Percentiles rank a stretch among this genome's conserved stretches.
Conservation (phyloP, 2,797 vertebrate genomes). For the Girardinus metallicus region DNA sequence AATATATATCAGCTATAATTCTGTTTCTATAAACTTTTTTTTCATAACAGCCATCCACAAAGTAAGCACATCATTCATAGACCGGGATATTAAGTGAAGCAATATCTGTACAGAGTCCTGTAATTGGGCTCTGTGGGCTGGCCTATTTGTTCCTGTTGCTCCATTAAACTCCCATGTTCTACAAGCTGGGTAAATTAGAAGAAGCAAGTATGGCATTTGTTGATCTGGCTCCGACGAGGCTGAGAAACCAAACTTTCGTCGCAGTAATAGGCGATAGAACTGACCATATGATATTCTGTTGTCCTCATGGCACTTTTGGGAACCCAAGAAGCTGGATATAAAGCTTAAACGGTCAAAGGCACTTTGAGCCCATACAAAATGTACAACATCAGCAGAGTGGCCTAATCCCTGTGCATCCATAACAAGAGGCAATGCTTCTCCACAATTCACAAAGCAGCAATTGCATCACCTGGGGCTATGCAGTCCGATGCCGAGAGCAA, state of each 20-base stretch:
- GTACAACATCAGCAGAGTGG: slow-evolving; percentile 48
- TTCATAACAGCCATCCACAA: slow-evolving; percentile 34
- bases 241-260: slow-evolving; percentile 32
- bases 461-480: slow-evolving; percentile 22
- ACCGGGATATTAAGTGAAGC: slow-evolving; percentile 34
- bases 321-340: slow-evolving; percentile 27
- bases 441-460: slow-evolving; percentile 17
- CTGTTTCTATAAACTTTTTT: slow-evolving; percentile 49
- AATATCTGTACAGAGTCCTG: slow-evolving; percentile 36
- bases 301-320: slow-evolving; percentile 12
- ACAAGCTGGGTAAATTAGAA: slow-evolving; percentile 41
- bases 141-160: slow-evolving; percentile 27
- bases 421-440: slow-evolving; percentile 34
- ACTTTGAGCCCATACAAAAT: slow-evolving; percentile 23
- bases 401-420: slow-evolving; percentile 53
- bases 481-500: background rate
- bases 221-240: slow-evolving; percentile 1
- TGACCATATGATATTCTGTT: slow-evolving; percentile 14
- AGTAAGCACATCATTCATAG: slow-evolving; percentile 32
- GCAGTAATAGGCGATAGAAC: slow-evolving; percentile 24
- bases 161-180: slow-evolving; percentile 51
- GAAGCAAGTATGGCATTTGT: slow-evolving; percentile 2
- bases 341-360: slow-evolving; percentile 41
- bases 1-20: slow-evolving; percentile 44
- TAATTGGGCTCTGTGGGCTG: slow-evolving; percentile 66